A percentile compares a stretch with the other conserved stretches of the same genome.
Conservation (phyloP, 2,888 invertebrate species). For the Notodonta ziczac region DNA sequence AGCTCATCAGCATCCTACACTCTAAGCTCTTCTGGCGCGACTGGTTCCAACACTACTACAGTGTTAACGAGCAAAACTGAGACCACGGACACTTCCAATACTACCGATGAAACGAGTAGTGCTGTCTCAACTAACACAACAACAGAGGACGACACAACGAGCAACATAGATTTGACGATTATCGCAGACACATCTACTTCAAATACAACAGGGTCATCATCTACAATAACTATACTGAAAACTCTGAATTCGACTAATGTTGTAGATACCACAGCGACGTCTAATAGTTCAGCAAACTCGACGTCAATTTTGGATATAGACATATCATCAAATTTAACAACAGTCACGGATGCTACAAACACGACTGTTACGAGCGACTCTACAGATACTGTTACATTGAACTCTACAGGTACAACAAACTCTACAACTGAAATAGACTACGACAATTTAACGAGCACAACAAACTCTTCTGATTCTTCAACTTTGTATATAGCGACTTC, state of each 20-base stretch:
- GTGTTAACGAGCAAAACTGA: neutral
- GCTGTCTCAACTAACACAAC: slow-evolving; percentile 11
- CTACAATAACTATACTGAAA: slow-evolving; percentile 9
- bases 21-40: neutral
- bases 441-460: slow-evolving; percentile 9
- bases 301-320: slow-evolving; percentile 11
- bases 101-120: slow-evolving; percentile 17
- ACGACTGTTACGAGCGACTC: slow-evolving; percentile 9
- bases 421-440: slow-evolving; percentile 3
- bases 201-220: slow-evolving; percentile 13
- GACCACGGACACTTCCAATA: slow-evolving; percentile 10
- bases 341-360: neutral
- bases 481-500: slow-evolving; percentile 9
- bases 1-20: slow-evolving; percentile 12
- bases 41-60: neutral
- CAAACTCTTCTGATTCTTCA: slow-evolving; percentile 1
- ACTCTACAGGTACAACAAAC: slow-evolving; percentile 15
- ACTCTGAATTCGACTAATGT: slow-evolving; percentile 7
- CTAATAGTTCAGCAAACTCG: slow-evolving; percentile 12
- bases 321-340: slow-evolving; percentile 4
- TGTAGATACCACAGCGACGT: slow-evolving; percentile 12
- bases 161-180: slow-evolving; percentile 20
- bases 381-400: slow-evolving; percentile 9
- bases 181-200: slow-evolving; percentile 8
- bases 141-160: slow-evolving; percentile 10